Conservation (phyloP, 2,113 vertebrate genomes). For the Rhipidura dahli region DNA sequence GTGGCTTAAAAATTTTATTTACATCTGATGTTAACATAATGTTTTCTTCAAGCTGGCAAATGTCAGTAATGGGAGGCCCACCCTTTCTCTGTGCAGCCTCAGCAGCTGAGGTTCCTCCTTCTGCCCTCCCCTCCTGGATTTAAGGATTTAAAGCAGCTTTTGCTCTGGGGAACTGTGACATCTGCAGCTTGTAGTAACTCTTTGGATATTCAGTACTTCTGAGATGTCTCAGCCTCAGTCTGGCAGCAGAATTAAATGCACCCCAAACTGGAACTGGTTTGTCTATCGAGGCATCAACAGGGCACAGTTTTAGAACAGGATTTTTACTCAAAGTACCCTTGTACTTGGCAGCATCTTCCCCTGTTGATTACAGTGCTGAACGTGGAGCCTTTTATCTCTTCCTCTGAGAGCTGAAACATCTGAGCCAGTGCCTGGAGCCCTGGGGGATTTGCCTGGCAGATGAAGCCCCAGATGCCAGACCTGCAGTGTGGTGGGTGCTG, state of each 20-base stretch:
- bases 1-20: not conserved
- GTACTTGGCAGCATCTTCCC: not conserved
- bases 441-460: not conserved
- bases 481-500: not conserved
- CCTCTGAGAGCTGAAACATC: not conserved
- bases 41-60: conserved; percentile 22
- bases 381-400: not conserved
- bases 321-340: not conserved
- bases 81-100: not conserved
- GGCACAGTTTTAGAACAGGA: not conserved
- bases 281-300: not conserved
- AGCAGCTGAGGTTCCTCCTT: not conserved
- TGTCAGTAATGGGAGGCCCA: not conserved
- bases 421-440: not conserved
- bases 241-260: not conserved
- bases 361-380: not conserved
- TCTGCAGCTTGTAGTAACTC: not conserved
- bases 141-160: not conserved
- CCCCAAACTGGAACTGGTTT: not conserved
- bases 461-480: not conserved
- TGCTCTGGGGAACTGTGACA: not conserved
- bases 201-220: not conserved
- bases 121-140: not conserved
- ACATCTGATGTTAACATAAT: not conserved
- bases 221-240: not conserved